Percentiles rank a stretch among this genome's conserved stretches.
Evolutionary conservation across 2,113 vertebrate species (phyloP).

Genomic region (Apus apus): DNA sequence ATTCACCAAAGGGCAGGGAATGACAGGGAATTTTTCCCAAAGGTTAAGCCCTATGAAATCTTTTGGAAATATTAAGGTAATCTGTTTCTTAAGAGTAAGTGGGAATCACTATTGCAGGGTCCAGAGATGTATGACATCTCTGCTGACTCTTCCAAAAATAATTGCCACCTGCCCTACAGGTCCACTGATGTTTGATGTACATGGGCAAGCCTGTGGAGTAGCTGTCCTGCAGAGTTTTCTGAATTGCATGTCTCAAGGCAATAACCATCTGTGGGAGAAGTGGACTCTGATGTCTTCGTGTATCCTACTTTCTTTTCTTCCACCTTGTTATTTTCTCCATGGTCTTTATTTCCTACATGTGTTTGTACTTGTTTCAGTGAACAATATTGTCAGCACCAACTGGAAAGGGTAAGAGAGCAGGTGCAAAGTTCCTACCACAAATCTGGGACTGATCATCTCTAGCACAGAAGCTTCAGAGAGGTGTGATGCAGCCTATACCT

Average conservation of each 20-base stretch:
- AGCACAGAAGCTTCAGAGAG: background rate
- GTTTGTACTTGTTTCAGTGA: background rate
- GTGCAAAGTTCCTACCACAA: background rate
- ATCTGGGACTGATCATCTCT: background rate
- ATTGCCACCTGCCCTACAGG: background rate
- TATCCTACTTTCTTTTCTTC: background rate
- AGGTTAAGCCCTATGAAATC: background rate
- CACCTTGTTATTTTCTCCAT: background rate
- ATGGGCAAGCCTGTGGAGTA: background rate
- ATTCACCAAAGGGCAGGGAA: background rate
- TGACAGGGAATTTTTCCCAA: background rate
- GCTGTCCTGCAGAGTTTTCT: background rate
- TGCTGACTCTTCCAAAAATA: background rate
- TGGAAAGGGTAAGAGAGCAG: background rate
- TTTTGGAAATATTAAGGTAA: background rate
- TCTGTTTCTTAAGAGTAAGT: background rate
- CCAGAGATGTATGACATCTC: background rate
- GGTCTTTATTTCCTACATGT: background rate
- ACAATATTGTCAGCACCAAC: background rate
- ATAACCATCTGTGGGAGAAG: background rate
- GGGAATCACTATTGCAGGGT: background rate
- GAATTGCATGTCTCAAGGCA: background rate
- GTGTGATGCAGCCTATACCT: accelerated
- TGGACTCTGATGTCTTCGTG: accelerated
- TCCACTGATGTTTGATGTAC: background rate